Conservation (phyloP, 2,888 invertebrate genomes). For the Halictus quadricinctus region DNA sequence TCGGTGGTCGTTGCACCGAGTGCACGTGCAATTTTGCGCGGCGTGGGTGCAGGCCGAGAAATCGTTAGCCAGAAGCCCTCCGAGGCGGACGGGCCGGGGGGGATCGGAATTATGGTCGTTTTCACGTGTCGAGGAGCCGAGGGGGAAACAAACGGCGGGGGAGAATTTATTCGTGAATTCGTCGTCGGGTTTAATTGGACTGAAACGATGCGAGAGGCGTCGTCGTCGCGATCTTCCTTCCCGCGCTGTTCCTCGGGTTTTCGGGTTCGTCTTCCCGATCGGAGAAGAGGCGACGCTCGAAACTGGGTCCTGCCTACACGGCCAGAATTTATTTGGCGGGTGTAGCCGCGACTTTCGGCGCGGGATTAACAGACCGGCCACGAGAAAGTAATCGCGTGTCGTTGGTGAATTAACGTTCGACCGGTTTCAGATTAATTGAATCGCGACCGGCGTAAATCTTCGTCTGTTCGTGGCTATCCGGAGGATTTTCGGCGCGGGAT, state of each 20-base stretch:
- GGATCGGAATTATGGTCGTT: slow-evolving; percentile 8
- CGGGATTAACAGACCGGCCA: slow-evolving; percentile 39
- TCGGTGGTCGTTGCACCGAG: not conserved
- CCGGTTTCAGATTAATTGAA: not conserved
- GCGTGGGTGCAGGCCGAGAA: not conserved
- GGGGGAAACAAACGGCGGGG: not conserved
- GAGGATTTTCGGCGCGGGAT: not conserved
- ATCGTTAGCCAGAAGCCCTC: not conserved
- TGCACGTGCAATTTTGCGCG: not conserved
- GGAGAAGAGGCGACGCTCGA: slow-evolving; percentile 63
- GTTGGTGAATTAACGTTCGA: slow-evolving; percentile 62
- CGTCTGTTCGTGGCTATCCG: not conserved
- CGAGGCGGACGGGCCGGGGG: not conserved
- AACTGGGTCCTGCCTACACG: slow-evolving; percentile 59
- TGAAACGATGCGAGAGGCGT: not conserved
- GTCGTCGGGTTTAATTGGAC: not conserved
- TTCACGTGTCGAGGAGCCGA: not conserved
- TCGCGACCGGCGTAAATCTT: not conserved
- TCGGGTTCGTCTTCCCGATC: not conserved
- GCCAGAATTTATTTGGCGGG: slow-evolving; percentile 57
- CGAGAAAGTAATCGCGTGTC: slow-evolving; percentile 60
- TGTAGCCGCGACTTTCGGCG: slow-evolving; percentile 38
- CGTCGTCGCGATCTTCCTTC: not conserved
- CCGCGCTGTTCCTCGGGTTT: not conserved
- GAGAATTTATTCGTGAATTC: slow-evolving; percentile 2